A percentile compares a stretch with the other conserved stretches of the same genome.
These are phyloP conservation scores for Pagrus major DNA, from an alignment of 2,113 vertebrate species.

Conservation along the genomic window DNA sequence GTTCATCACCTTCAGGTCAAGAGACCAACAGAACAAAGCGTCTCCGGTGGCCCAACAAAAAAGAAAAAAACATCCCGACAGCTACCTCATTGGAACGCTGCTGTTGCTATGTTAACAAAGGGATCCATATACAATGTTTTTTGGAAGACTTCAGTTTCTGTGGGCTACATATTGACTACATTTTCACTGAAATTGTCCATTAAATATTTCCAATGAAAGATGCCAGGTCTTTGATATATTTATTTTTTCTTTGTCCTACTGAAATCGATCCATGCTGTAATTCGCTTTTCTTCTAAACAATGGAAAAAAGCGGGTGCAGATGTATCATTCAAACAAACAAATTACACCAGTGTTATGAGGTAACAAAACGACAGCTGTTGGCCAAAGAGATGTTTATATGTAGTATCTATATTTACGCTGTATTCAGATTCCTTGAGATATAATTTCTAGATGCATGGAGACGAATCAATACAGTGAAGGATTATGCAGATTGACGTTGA, in stretches of 20 bases:
- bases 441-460: neutral
- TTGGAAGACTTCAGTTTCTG: neutral
- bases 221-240: constrained; percentile 14
- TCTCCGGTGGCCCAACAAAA: constrained; percentile 35
- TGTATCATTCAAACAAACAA: constrained; percentile 24
- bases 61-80: constrained; percentile 11
- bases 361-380: neutral
- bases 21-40: constrained; percentile 60
- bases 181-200: constrained; percentile 20
- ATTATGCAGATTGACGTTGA: neutral
- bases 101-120: constrained; percentile 41
- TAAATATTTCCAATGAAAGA: constrained; percentile 37
- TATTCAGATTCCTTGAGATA: neutral
- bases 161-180: constrained; percentile 7
- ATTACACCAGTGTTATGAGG: constrained; percentile 6
- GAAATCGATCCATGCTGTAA: constrained; percentile 12
- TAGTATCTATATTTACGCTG: neutral
- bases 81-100: constrained; percentile 71
- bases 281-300: constrained; percentile 35
- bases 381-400: neutral
- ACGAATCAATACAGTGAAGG: neutral
- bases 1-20: constrained; percentile 73
- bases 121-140: constrained; percentile 18
- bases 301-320: constrained; percentile 22
- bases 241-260: constrained; percentile 6